A percentile compares a stretch with the other conserved stretches of the same genome.
phyloP scores from a whole-genome alignment of 2,888 invertebrate species.

The Coelopa pilipes region DNA sequence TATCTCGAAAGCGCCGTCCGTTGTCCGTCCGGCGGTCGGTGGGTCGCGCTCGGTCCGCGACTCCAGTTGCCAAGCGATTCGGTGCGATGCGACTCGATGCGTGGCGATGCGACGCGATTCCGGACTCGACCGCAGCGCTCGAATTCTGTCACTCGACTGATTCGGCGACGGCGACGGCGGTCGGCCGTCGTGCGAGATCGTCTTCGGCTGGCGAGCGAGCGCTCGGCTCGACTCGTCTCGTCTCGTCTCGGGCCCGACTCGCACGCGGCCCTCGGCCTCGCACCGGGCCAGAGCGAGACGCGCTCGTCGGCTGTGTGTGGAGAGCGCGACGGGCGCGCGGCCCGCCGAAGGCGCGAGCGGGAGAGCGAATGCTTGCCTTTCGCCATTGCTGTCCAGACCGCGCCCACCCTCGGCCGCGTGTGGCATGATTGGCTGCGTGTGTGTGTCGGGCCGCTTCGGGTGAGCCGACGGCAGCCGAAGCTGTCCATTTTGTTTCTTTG shows the following conservation, averaged over 20 bases:
- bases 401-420: conserved; percentile 56
- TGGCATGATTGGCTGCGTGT: conserved; percentile 57
- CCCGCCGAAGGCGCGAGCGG: conserved; percentile 40
- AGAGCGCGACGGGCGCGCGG: conserved; percentile 2
- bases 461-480: conserved; percentile 41
- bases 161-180: conserved; percentile 1
- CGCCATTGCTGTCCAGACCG: conserved; percentile 56
- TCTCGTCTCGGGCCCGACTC: neutral
- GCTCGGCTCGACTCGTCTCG: conserved; percentile 15
- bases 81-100: neutral
- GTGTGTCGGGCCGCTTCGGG: conserved; percentile 35
- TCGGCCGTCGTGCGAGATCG: conserved; percentile 1
- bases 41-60: too few relatives aligned
- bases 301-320: conserved; percentile 26
- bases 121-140: conserved; percentile 14
- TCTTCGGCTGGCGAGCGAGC: conserved; percentile 1
- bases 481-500: conserved; percentile 36
- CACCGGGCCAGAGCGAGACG: conserved; percentile 31
- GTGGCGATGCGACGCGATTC: neutral
- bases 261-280: conserved; percentile 17
- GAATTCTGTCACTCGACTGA: conserved; percentile 37
- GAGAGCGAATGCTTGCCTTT: conserved; percentile 44
- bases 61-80: conserved; percentile 10
- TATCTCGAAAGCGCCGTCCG: neutral
- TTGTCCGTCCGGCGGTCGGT: neutral